Percentiles rank a stretch among this genome's conserved stretches.
Evolutionary conservation across 2,113 vertebrate genomes (phyloP).

Genomic region (Zosterops japonicus): DNA sequence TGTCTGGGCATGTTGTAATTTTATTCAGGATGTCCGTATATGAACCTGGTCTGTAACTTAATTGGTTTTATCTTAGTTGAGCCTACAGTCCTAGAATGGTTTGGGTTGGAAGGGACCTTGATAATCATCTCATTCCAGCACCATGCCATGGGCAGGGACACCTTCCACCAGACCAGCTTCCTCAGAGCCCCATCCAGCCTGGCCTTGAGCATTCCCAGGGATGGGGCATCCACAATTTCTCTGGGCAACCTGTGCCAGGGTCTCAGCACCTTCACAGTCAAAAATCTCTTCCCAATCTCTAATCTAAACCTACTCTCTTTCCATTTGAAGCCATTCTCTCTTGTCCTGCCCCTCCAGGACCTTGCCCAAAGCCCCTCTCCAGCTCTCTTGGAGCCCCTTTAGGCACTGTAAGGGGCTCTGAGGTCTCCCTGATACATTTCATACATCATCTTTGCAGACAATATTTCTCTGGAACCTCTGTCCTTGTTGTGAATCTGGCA

Average conservation of each 20-base stretch:
- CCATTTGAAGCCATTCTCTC: neutral
- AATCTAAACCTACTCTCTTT: neutral
- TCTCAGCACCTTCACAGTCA: rapidly evolving
- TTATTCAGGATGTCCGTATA: neutral
- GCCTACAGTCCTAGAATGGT: neutral
- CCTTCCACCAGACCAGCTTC: rapidly evolving
- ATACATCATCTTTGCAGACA: neutral
- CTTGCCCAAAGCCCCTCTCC: neutral
- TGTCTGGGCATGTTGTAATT: neutral
- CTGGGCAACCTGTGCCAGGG: neutral
- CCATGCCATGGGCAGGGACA: neutral
- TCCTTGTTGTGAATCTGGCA: neutral
- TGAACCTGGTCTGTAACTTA: neutral
- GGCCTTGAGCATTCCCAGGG: neutral
- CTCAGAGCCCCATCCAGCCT: neutral
- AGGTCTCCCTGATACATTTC: neutral
- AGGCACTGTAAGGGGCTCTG: neutral
- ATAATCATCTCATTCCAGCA: neutral
- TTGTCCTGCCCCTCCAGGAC: neutral
- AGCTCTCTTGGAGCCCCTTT: neutral
- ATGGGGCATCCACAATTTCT: rapidly evolving
- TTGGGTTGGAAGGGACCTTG: neutral
- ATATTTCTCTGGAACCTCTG: neutral
- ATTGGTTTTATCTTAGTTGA: neutral
- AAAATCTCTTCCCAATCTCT: neutral